phyloP scores from a whole-genome alignment of 23 tunicate species.

The Oikopleura vanhoeffeni region DNA sequence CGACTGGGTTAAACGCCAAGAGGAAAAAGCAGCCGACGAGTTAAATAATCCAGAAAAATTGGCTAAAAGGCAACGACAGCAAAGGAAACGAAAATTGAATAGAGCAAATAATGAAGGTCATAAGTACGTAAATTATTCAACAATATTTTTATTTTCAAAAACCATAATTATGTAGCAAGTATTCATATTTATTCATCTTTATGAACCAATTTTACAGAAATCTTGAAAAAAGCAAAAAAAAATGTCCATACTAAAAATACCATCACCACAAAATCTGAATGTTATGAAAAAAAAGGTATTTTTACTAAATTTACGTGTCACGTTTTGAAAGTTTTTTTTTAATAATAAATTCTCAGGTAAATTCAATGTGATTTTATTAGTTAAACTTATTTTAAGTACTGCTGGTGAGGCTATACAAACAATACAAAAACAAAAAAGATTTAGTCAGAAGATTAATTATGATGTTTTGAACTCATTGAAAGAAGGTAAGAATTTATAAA shows the following conservation, averaged over 20 bases:
- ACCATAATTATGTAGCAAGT: background rate
- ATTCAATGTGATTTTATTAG: background rate
- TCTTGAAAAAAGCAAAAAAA: background rate
- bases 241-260: background rate
- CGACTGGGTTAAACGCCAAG: constrained; percentile 7
- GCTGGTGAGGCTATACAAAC: constrained; percentile 11
- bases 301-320: too few relatives aligned
- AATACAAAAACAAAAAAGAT: background rate
- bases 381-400: constrained; percentile 7
- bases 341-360: background rate
- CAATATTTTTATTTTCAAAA: background rate
- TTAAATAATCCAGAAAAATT: background rate
- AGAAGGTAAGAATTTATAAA: background rate
- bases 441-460: background rate
- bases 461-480: background rate
- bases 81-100: background rate
- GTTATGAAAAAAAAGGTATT: too few relatives aligned
- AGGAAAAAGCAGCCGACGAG: background rate
- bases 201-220: too few relatives aligned
- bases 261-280: too few relatives aligned
- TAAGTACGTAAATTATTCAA: background rate
- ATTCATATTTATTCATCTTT: too few relatives aligned
- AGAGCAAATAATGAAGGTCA: background rate
- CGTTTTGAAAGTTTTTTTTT: too few relatives aligned
- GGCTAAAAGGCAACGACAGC: background rate